Base-by-base conservation (phyloP, 2,113 vertebrate species). In the Neotoma lepida region DNA sequence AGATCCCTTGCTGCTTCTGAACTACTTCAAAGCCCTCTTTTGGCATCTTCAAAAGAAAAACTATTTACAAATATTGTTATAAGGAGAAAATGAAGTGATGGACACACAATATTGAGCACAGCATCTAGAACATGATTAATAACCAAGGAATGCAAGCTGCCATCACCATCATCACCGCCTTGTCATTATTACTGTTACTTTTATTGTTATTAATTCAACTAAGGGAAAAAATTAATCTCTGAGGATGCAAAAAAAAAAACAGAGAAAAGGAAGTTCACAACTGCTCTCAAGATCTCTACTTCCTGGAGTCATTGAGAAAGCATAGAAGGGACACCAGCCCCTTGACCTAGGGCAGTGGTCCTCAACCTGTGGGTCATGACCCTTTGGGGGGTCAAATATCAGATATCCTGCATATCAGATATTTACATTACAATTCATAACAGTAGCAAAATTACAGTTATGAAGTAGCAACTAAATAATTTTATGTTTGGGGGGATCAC, bases 11-110 rank as follows among this genome's bases (percentile, higher is more conserved):
- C 17, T n/a, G 9, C 2, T 58, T 82, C 58, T 39, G 61, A 86
- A 80, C 33, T 44, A 22, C 58, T 76, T 80, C 64, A 86, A 76
- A 81, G 77, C 46, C 56, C 49, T 51, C 70, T 44, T 76, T 18
- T 89, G 44, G 14, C 13, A 95, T 68, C 39, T 89, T 61, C 64
- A 49, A 66, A 92, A 70, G 56, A 80, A 78, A 73, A 81, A 41
- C 24, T 22, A 30, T 30, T 18, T 56, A 58, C 86, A 91, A 30
- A 63, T 44, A 54, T 33, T 73, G 28, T 41, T 66, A 0, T 49
- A 10, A 64, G 7, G 33, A 68, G 44, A 78, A 94, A 89, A 82
- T 14, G 20, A 93, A 80, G 56, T 17, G 28, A 66, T 3, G 13
- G 14, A 9, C 26, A 89, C 54, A 33, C 54, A 54, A 9, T 58